Evolutionary conservation across 2,797 vertebrate genomes (phyloP), one percentile per base, ranked within the genome.

Genomic region (Clarias laeviceps): DNA sequence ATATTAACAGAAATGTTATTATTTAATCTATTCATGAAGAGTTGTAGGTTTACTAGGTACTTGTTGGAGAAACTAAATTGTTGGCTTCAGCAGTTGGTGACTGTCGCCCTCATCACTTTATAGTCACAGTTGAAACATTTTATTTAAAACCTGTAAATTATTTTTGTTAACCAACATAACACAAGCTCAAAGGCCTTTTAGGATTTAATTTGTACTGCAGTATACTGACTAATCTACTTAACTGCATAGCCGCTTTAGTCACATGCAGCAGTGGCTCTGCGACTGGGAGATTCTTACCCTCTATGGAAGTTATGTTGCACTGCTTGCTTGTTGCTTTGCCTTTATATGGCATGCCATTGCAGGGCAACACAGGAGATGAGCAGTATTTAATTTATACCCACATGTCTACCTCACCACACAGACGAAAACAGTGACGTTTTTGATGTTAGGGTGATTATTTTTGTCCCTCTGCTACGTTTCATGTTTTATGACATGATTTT

Each of bases 321-420:
- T 86, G 80, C 83, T 87, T 64, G 79, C 86, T 82, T 87, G 87
- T 88, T 73, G 73, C 84, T 83, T 80, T 90, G 90, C 86, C 90
- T 90, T 90, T 90, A 89, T 90, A 90, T 90, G 90, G 90, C 80
- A 70, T 84, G 72, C 59, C 65, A 78, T 82, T 84, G 69, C 66
- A 27, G 84, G 84, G 82, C 78, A 84, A 79, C 78, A 76, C 83
- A 4, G 66, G 61, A 83, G 88, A 83, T 85, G 61, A 54, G 64
- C 77, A 72, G 27, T 82, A 74, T 80, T 88, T 88, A 85, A 88
- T 90, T 89, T 89, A 85, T 82, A 81, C 66, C 64, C 24, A 62
- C 65, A 70, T 80, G 78, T 73, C 84, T 62, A 40, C 32, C 18
- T 12, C 17, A 15, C 62, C 66, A 72, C 40, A 68, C 32, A 69